phyloP scores from a whole-genome alignment of 2,113 vertebrate genomes.

The Piprites chloris region DNA sequence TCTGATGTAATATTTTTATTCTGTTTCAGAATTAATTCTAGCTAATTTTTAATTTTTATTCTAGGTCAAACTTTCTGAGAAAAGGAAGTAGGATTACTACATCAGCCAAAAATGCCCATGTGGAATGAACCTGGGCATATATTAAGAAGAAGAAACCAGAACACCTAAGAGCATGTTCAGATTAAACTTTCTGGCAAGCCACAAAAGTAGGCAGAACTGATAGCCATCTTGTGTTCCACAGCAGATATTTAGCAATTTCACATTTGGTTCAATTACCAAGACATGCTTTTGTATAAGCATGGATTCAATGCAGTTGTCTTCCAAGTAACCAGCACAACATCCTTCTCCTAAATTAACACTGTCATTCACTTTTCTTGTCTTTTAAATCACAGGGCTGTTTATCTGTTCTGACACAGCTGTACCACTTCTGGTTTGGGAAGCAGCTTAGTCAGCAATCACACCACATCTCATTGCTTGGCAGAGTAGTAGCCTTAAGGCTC shows the following conservation, averaged over 20 bases:
- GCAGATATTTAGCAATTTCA: neutral
- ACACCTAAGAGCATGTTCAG: neutral
- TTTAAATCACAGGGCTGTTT: neutral
- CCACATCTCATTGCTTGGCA: neutral
- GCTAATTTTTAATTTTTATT: neutral
- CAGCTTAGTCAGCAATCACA: neutral
- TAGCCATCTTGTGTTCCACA: neutral
- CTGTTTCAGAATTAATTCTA: neutral
- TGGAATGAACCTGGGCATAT: neutral
- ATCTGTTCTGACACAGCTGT: neutral
- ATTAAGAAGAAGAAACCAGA: neutral
- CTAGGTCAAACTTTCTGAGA: neutral
- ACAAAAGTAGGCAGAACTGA: neutral
- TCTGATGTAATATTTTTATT: neutral
- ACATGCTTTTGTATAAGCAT: neutral
- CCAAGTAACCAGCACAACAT: neutral
- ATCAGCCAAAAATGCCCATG: neutral
- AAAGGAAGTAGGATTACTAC: neutral
- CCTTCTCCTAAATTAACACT: neutral
- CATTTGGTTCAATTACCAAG: neutral
- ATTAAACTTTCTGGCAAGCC: constrained; percentile 3
- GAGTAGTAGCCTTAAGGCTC: neutral
- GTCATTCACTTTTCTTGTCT: neutral
- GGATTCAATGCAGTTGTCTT: neutral
- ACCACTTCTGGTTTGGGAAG: neutral